Evolutionary conservation across 2,888 invertebrate species (phyloP), one percentile per base, ranked within the genome.

Genomic region (Cheilosia vulpina): DNA sequence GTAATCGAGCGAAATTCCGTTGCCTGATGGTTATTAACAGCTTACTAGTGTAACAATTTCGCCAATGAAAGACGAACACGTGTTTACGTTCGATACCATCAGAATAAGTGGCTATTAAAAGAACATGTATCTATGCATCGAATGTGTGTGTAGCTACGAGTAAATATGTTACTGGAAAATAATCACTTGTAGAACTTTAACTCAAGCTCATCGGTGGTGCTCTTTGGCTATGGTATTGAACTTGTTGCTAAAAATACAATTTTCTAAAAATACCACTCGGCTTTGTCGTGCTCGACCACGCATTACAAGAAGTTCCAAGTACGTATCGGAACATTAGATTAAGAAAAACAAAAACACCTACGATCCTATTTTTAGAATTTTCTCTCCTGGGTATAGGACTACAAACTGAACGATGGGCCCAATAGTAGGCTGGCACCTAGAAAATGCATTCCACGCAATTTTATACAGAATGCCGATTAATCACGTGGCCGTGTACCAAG

Each of bases 161-260:
- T 27, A 27, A 27, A 27, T 27, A 13, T 24, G 13, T 13, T 13
- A 52, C 13, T 47, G 43, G 19, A 57, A 71, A 76, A 77, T 71
- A 71, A 81, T 75, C 63, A 58, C 55, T 53, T 43, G 57, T 31
- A 27, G 17, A 65, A 76, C 77, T 72, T 66, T 55, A 62, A 65
- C 60, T 53, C 47, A 72, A 77, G 66, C 66, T 66, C 72, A 82
- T 72, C 66, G 77, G 31, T 71, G 53, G 38, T 62, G 11, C 9
- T 21, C 21, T 2, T 17, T 2, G 50, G 21, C 13, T 6, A 7
- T 53, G 60, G 38, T 57, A 60, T 60, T 41, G 71, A 79, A 72
- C 58, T 63, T 65, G 77, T 34, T 55, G 66, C 66, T 79, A 73
- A 73, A 81, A 81, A 81, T 81, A 76, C 9, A 65, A 65, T 81